Percentiles rank a stretch among this genome's conserved stretches.
phyloP scores from a whole-genome alignment of 2,797 vertebrate genomes.

The Morelia viridis region DNA sequence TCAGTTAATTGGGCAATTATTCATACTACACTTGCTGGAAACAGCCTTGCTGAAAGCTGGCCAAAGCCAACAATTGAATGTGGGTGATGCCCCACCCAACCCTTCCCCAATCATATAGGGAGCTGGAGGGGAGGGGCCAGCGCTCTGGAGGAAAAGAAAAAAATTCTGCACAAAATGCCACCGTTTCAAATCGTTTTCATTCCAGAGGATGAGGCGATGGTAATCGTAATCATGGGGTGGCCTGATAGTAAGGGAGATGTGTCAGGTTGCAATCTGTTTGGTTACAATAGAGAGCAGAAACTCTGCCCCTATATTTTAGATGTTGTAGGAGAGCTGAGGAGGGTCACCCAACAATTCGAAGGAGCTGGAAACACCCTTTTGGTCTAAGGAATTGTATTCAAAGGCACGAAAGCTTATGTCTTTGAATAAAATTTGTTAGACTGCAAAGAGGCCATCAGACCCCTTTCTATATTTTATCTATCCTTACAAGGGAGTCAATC shows the following conservation, averaged over 20 bases:
- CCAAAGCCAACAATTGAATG: slow-evolving; percentile 64
- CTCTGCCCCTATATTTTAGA: no score
- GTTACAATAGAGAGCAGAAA: no score
- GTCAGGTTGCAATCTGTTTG: not conserved
- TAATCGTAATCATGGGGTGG: not conserved
- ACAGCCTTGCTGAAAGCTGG: slow-evolving; percentile 55
- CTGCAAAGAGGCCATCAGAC: no score
- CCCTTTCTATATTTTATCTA: no score
- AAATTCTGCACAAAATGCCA: not conserved
- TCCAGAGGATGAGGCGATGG: not conserved
- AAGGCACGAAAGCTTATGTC: no score
- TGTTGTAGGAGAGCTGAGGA: no score
- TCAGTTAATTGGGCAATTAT: slow-evolving; percentile 72
- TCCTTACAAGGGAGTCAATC: no score
- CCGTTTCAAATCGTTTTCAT: not conserved
- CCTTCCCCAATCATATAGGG: not conserved
- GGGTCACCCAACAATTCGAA: no score
- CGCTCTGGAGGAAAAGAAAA: slow-evolving; percentile 6
- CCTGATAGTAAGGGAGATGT: not conserved
- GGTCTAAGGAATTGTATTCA: no score
- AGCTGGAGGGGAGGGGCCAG: slow-evolving; percentile 17
- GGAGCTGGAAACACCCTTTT: no score
- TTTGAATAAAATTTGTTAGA: no score
- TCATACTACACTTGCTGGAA: slow-evolving; percentile 68
- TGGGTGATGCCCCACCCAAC: slow-evolving; percentile 9